phyloP scores from a whole-genome alignment of 2,888 invertebrate species.

The Scrobipalpa costella region DNA sequence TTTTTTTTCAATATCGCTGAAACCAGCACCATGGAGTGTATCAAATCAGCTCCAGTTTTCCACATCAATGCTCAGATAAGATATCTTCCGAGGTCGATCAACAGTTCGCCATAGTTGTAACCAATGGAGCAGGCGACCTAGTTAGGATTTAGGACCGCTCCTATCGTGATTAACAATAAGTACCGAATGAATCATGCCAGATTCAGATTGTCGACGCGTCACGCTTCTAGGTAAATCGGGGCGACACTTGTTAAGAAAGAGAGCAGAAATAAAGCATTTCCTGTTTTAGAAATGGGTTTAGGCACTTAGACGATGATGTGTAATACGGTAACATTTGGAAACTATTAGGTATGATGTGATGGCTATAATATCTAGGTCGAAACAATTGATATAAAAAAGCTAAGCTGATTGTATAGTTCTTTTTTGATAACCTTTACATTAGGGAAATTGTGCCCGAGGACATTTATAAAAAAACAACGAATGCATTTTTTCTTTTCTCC shows the following conservation, averaged over 20 bases:
- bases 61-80: slow-evolving; percentile 55
- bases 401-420: no score
- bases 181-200: slow-evolving; percentile 54
- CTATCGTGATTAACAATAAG: slow-evolving; percentile 69
- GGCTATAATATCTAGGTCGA: no score
- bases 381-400: no score
- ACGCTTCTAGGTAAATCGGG: no score
- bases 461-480: neutral
- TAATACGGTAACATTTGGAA: no score
- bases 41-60: slow-evolving; percentile 18
- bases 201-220: neutral
- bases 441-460: neutral
- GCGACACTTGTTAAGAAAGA: neutral
- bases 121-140: slow-evolving; percentile 78
- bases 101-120: slow-evolving; percentile 70
- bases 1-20: neutral
- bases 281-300: no score
- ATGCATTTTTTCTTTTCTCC: neutral
- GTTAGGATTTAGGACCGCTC: slow-evolving; percentile 67
- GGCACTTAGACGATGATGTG: no score
- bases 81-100: slow-evolving; percentile 77
- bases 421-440: no score
- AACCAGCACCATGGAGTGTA: neutral
- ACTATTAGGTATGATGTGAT: no score
- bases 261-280: neutral